Evolutionary conservation across 2,113 vertebrate species (phyloP).

Genomic region (Myrmophylax atrothorax): DNA sequence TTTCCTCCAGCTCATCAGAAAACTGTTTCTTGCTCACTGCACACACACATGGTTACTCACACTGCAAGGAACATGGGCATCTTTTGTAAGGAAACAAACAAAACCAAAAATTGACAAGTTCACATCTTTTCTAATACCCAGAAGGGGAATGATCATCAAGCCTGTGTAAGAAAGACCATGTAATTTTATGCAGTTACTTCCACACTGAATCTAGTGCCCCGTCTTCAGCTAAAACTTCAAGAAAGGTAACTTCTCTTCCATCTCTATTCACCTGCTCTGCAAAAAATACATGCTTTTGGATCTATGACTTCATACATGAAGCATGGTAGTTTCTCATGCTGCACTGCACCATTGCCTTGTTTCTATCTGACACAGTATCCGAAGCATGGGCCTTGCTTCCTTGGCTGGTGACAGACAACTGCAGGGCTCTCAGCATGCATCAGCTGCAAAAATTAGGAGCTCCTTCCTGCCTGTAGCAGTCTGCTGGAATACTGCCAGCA

Average conservation of each 20-base stretch:
- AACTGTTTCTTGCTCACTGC: background rate
- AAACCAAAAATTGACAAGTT: background rate
- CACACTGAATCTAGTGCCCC: background rate
- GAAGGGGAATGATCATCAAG: background rate
- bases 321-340: background rate
- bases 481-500: background rate
- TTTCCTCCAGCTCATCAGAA: background rate
- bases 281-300: background rate
- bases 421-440: background rate
- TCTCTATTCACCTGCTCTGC: background rate
- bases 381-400: background rate
- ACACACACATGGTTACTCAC: background rate
- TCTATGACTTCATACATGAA: background rate
- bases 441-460: background rate
- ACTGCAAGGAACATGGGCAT: rapidly evolving
- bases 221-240: background rate
- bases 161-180: background rate
- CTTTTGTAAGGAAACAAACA: background rate
- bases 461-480: background rate
- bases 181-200: background rate
- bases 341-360: background rate
- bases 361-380: background rate
- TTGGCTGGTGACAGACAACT: background rate
- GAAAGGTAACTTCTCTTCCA: background rate
- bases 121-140: background rate